Base-by-base conservation (phyloP, 1,140 invertebrate genomes). In the Bombus picipes region DNA sequence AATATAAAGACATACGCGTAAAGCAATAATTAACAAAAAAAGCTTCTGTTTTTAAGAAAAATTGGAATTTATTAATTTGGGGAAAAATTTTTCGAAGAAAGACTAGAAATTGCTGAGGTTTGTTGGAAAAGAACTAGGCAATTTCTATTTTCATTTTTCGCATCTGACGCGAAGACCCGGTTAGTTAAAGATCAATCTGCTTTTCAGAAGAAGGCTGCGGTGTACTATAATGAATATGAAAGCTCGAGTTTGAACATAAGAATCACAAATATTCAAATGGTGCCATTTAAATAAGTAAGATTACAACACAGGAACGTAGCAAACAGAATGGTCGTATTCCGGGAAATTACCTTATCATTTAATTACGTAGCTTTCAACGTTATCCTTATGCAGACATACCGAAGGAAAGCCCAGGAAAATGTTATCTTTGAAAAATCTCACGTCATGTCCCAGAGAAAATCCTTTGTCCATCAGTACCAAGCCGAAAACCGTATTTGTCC, bases 391-490 rank as follows among this genome's bases (percentile, higher is more conserved):
- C 78, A 74, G 65, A 57, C 34, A 12, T 28, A 43, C n/a, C 41
- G 39, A 47, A 70, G 68, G 32, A 79, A 71, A 75, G 34, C 68
- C 18, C 28, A 65, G 47, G 32, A 68, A 71, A 80, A 79, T 62
- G 83, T 90, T 86, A 68, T 85, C 86, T 70, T 59, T 57, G 75
- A 75, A 80, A 85, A 87, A 85, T 88, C 86, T 87, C 83, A 85
- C 86, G 88, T 85, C 82, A 77, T 88, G 65, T 82, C 70, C 72
- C 71, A 84, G 32, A 83, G 43, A 86, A 90, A 90, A 88, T 90
- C 76, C 86, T 90, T 90, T 90, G 89, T 90, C 79, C 89, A 82
- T 82, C 85, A 74, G 85, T 81, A 87, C 78, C 79, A 86, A 80
- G 81, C 53, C 70, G 76, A 72, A 66, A 85, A 88, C 82, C 83